Base-by-base conservation (phyloP, 2,113 vertebrate genomes). In the Echinops telfairi region DNA sequence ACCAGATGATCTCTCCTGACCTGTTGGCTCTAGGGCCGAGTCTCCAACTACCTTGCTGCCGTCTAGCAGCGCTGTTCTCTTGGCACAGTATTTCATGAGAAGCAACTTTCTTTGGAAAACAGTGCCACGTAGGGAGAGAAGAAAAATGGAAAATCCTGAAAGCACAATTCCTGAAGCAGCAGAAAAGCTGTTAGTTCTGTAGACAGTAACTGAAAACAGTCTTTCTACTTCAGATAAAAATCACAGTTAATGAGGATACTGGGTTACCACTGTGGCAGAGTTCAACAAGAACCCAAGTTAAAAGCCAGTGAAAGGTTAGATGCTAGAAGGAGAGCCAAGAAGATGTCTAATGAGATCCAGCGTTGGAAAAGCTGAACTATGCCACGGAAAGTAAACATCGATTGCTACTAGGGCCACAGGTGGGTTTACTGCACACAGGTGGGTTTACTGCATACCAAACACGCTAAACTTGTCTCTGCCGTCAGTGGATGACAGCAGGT, bases 211-310 rank as follows among this genome's bases (percentile, higher is more conserved):
- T 80, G 70, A 66, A 84, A 75, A 66, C 20, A 75, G 40, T n/a
- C 80, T 60, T 6, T 66, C 60, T 70, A 58, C 64, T 75, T 47
- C 36, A 90, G 62, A 93, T 58, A 78, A 76, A 53, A 76, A 90
- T 43, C 86, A 89, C 78, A 47, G 78, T 53, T 87, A 84, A 91
- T 33, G 16, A 96, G 60, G 53, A 60, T 80, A 62, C 2, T 83
- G 71, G 23, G 27, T 91, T 90, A 66, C 86, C 16, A 80, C 53
- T 43, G 38, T 8, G 36, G 29, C 4, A 87, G 33, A 68, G 40
- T 58, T 29, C 29, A 66, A 40, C 36, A 62, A 89, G 47, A 94
- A 86, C 43, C 36, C 38, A 82, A 77, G 12, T 60, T 7, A 64
- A 88, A 84, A 73, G 31, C 58, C 47, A 73, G 79, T 29, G 4